Evolutionary conservation across 2,113 vertebrate species (phyloP).

Genomic region (Bos javanicus): DNA sequence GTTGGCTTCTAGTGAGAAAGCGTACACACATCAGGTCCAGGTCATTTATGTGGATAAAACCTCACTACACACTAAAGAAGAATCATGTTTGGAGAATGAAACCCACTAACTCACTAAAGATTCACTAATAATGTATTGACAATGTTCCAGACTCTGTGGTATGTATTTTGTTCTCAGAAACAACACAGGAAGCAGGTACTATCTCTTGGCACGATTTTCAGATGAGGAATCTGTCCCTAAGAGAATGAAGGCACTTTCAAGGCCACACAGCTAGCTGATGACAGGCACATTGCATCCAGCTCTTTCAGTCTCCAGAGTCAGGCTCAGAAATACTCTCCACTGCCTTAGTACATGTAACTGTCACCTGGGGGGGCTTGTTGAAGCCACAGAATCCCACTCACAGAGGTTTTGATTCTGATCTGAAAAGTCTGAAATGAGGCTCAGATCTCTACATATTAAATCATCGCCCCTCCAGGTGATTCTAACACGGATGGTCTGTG

Average conservation of each 20-base stretch:
- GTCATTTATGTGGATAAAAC: neutral
- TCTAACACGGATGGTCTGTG: neutral
- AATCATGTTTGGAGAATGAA: neutral
- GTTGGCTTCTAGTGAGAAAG: neutral
- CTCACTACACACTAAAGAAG: neutral
- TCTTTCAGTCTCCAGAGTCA: neutral
- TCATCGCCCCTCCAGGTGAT: neutral
- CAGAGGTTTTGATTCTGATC: neutral
- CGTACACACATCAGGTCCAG: neutral
- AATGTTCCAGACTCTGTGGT: neutral
- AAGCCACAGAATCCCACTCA: neutral
- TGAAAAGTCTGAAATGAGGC: neutral
- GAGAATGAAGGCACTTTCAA: neutral
- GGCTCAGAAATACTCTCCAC: neutral
- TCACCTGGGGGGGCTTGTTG: neutral
- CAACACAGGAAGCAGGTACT: neutral
- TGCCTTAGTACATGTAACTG: neutral
- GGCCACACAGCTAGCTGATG: neutral
- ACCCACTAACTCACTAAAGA: neutral
- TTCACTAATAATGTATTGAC: neutral
- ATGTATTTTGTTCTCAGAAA: neutral
- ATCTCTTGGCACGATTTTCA: neutral
- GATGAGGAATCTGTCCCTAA: neutral
- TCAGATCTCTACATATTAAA: neutral
- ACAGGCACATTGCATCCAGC: neutral